A percentile compares a stretch with the other conserved stretches of the same genome.
Evolutionary conservation across 1,140 invertebrate genomes (phyloP).

Genomic region (Drosophila lacertosa): DNA sequence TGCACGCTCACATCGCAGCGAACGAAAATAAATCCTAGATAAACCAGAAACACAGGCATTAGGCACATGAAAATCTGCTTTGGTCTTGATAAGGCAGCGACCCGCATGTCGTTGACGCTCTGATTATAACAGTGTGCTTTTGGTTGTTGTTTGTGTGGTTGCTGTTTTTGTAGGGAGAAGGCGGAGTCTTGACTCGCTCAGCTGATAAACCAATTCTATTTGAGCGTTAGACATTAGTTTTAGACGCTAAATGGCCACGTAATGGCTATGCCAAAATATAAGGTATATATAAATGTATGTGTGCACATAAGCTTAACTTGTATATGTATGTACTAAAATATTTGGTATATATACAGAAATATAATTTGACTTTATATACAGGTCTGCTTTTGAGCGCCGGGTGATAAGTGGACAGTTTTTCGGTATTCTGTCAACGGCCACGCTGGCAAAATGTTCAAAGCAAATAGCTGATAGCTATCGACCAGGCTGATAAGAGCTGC

Average conservation of each 20-base stretch:
- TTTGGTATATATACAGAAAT: not conserved
- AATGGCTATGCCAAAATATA: constrained; percentile 41
- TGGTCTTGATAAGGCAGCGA: constrained; percentile 41
- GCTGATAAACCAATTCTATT: constrained; percentile 50
- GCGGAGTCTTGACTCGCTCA: constrained; percentile 10
- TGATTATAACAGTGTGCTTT: constrained; percentile 40
- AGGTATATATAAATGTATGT: no score
- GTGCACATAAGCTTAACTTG: not conserved
- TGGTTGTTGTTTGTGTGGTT: constrained; percentile 1
- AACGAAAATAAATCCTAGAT: constrained; percentile 43
- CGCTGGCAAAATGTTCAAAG: constrained; percentile 40
- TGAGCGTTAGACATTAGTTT: constrained; percentile 15
- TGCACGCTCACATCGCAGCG: constrained; percentile 3
- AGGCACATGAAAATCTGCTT: constrained; percentile 34
- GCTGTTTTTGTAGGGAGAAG: not conserved
- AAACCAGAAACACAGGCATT: constrained; percentile 28
- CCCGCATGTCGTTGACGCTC: constrained; percentile 48
- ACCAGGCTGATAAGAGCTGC: constrained; percentile 34
- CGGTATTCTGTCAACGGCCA: constrained; percentile 17
- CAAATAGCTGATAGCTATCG: constrained; percentile 42
- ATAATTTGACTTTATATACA: constrained; percentile 1
- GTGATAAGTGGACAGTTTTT: constrained; percentile 41
- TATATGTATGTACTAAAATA: constrained; percentile 3
- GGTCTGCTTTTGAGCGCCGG: constrained; percentile 19
- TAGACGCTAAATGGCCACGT: constrained; percentile 43